Evolutionary conservation across 2,888 invertebrate species (phyloP).

Genomic region (Leptinotarsa peninsularis): DNA sequence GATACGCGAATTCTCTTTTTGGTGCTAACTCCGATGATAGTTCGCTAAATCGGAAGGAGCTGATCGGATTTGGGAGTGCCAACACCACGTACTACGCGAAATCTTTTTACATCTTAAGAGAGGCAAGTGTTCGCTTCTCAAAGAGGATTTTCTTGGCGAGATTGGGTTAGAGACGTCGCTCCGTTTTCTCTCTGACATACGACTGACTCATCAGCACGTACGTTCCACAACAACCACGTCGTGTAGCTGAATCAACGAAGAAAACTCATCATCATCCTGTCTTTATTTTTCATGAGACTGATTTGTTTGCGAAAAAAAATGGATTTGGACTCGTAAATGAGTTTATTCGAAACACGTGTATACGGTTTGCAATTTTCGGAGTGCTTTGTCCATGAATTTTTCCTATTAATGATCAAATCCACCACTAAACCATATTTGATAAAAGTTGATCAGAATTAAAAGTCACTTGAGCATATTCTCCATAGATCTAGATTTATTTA

Average conservation of each 20-base stretch:
- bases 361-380: background rate
- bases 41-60: conserved; percentile 40
- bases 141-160: conserved; percentile 41
- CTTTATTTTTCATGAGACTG: conserved; percentile 39
- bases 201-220: conserved; percentile 41
- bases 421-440: too few relatives aligned
- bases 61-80: conserved; percentile 41
- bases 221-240: conserved; percentile 36
- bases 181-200: conserved; percentile 33
- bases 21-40: conserved; percentile 29
- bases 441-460: too few relatives aligned
- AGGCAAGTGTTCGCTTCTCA: conserved; percentile 44
- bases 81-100: conserved; percentile 39
- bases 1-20: conserved; percentile 24
- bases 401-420: too few relatives aligned
- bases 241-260: conserved; percentile 21
- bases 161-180: conserved; percentile 37
- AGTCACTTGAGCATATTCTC: too few relatives aligned
- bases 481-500: too few relatives aligned
- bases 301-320: conserved; percentile 30
- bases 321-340: conserved; percentile 29
- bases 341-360: background rate
- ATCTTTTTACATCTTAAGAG: conserved; percentile 38
- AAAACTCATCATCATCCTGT: conserved; percentile 36
- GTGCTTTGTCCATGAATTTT: too few relatives aligned